phyloP scores from a whole-genome alignment of 2,113 vertebrate species.

The Pseudolaguvia tuberculata region DNA sequence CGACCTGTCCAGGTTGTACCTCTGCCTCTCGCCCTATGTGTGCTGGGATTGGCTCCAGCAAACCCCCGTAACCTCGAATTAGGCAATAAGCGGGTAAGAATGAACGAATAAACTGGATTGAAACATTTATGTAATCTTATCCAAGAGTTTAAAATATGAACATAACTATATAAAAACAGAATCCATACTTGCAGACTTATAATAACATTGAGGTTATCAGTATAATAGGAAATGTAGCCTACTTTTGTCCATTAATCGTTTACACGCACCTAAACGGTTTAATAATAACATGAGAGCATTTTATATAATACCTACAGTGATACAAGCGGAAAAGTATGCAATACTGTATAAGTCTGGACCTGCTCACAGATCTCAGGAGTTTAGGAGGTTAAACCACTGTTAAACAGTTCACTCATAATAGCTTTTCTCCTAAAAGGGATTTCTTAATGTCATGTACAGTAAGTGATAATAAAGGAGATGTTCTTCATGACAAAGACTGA shows the following conservation, averaged over 20 bases:
- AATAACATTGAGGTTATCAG: neutral
- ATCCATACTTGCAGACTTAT: neutral
- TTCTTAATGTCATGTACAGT: neutral
- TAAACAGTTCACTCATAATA: neutral
- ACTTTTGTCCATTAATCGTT: neutral
- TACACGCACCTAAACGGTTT: too few relatives aligned
- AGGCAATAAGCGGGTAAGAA: too few relatives aligned
- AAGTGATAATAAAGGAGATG: neutral
- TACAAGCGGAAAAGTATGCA: neutral
- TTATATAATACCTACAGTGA: neutral
- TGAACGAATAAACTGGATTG: neutral
- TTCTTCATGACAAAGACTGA: neutral
- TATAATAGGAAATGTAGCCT: neutral
- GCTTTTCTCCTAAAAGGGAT: neutral
- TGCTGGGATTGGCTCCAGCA: too few relatives aligned
- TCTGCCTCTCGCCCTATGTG: too few relatives aligned
- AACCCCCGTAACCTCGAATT: too few relatives aligned
- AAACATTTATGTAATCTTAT: constrained; percentile 14
- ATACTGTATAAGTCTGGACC: neutral
- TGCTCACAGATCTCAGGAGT: neutral
- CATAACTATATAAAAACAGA: neutral
- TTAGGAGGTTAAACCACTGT: neutral
- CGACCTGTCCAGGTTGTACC: too few relatives aligned
- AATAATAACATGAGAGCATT: neutral
- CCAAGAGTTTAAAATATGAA: neutral